These are phyloP conservation scores for Propithecus perrieri DNA, from an alignment of 2,797 vertebrate species.

Conservation along the genomic window DNA sequence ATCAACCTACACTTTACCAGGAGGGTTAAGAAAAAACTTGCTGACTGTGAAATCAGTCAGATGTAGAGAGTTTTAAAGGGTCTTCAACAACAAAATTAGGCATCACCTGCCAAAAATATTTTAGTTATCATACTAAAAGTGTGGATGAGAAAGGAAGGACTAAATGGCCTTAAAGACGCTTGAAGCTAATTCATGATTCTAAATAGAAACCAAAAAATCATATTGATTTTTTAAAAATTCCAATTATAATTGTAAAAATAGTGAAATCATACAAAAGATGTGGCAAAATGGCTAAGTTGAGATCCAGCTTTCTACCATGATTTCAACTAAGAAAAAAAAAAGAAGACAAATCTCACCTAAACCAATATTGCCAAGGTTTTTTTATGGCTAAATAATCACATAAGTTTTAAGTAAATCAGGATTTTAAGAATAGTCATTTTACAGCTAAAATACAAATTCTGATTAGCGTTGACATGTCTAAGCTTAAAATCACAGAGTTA, in stretches of 20 bases:
- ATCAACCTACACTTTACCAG: background rate
- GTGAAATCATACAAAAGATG: background rate
- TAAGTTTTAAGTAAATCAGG: background rate
- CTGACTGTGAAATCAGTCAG: background rate
- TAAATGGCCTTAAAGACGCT: background rate
- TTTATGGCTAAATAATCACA: background rate
- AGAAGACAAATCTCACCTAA: background rate
- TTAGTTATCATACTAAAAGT: background rate
- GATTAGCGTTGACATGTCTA: background rate
- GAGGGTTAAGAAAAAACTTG: conserved; percentile 3
- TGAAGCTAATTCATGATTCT: background rate
- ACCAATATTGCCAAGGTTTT: background rate
- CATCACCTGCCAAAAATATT: background rate
- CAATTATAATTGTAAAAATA: background rate
- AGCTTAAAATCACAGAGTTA: background rate
- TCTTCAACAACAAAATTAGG: background rate
- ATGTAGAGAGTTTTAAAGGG: background rate
- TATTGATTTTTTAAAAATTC: background rate
- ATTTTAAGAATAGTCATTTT: background rate
- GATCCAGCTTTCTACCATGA: background rate
- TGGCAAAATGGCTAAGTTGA: background rate
- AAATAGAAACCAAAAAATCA: conserved; percentile 31
- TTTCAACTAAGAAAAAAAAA: background rate
- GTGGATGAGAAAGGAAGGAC: background rate
- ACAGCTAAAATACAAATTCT: conserved; percentile 33